Evolutionary conservation across 2,113 vertebrate species (phyloP), one percentile per base, ranked within the genome.

Genomic region (Cygnus buccinator): DNA sequence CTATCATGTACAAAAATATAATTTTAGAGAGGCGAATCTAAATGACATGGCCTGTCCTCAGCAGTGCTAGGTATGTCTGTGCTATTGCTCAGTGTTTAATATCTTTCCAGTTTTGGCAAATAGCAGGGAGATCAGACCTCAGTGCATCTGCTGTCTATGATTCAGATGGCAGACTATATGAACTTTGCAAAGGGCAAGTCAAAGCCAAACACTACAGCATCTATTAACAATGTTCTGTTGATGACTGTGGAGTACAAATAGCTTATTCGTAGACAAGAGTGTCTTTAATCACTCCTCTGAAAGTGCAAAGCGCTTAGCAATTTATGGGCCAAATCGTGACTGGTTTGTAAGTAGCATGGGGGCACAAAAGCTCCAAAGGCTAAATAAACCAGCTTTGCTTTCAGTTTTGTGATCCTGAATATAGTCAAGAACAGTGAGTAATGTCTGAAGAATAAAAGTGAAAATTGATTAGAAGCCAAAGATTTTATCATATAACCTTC

Each of bases 151-250:
- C 67, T 91, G 39, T 85, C 91, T 94, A 29, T 93, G 95, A 96
- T 91, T 97, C 90, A 96, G 66, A 85, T 85, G 74, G 74, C 71
- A 91, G 71, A 68, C 50, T 76, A 23, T 31, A 70, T 79, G 93
- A 89, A 95, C 86, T 95, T 96, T 70, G 74, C 21, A 95, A 95
- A 97, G 95, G 81, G 87, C 78, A 82, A 91, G 91, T 79, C 89
- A 97, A 95, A 96, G 91, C 95, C 87, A 91, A 94, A 89, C 74
- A 87, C 91, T 78, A 82, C 68, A 78, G 43, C 70, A 91, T 84
- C 91, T 96, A 95, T 95, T 96, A 95, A 78, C 61, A 87, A 88
- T 65, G 74, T 91, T 94, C 89, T 95, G 81, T 58, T 95, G 91
- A 93, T 95, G 84, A 85, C 77, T 66, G 66, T 78, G 44, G 57